Evolutionary conservation across 1,140 invertebrate species (phyloP).

Genomic region (Eriosoma lanigerum): DNA sequence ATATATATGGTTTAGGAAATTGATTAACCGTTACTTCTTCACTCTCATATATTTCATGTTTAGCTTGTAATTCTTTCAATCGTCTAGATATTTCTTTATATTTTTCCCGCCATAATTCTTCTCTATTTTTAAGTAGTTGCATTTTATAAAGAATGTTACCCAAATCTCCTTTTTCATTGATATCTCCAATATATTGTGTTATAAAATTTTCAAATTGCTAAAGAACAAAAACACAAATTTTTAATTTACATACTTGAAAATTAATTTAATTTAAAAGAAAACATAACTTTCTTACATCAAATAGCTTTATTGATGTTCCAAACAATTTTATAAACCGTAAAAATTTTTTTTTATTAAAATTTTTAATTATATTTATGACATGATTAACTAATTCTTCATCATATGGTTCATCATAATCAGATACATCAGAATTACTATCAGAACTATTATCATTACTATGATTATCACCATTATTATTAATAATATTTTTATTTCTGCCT

Average conservation of each 20-base stretch:
- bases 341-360: neutral
- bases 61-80: neutral
- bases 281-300: neutral
- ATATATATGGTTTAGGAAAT: neutral
- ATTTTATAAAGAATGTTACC: neutral
- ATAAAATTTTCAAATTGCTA: constrained; percentile 34
- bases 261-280: neutral
- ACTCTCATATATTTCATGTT: neutral
- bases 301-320: neutral
- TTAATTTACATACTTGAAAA: neutral
- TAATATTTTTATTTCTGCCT: neutral
- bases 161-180: neutral
- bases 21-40: neutral
- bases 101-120: neutral
- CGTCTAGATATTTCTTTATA: neutral
- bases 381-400: neutral
- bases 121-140: neutral
- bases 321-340: neutral
- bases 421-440: neutral
- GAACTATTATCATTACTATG: neutral
- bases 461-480: neutral
- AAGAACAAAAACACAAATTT: neutral
- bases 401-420: neutral
- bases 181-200: neutral
- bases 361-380: neutral